Evolutionary conservation across 2,797 vertebrate genomes (phyloP), one percentile per base, ranked within the genome.

Genomic region (Acanthurus tractus): DNA sequence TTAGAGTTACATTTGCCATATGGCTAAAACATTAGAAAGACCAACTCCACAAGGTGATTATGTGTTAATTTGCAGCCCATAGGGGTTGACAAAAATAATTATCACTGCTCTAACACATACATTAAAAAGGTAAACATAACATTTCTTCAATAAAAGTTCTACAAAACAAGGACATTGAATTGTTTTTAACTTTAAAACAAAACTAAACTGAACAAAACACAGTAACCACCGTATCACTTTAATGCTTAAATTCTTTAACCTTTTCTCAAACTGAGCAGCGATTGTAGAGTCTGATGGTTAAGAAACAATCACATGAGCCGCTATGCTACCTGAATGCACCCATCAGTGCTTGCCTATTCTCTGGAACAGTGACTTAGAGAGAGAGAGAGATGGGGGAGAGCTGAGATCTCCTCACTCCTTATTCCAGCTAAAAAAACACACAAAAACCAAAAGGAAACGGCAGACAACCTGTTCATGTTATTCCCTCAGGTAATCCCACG

Each of bases 401-500:
- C 69, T 10, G 64, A 82, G 81, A 87, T 87, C 68, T 62, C 75
- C 70, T 84, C 25, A 29, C 25, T 89, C 80, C 84, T 67, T 67
- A 67, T 72, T 74, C 63, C 62, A 70, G 53, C 62, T 70, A 82
- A 74, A 87, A 87, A 84, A 34, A 49, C 86, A 54, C 84, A 57
- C 36, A 70, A 74, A 59, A 44, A 66, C 74, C 74, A 64, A 66
- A 62, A 45, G 63, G 70, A 82, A 72, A 63, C 46, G 22, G 58
- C 66, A 83, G 68, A 81, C 77, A 82, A 77, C 69, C 74, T 86
- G 88, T 69, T 80, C 76, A 78, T 70, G 75, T 49, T 77, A 86
- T 81, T 90, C 88, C 89, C 83, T 83, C 74, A 76, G 92, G 86
- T 87, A 82, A 90, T 89, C 82, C 84, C 79, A 84, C 40, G 85